Percentiles rank a stretch among this genome's conserved stretches.
These are phyloP conservation scores for Garra rufa DNA, from an alignment of 2,113 vertebrate species.

Conservation along the genomic window DNA sequence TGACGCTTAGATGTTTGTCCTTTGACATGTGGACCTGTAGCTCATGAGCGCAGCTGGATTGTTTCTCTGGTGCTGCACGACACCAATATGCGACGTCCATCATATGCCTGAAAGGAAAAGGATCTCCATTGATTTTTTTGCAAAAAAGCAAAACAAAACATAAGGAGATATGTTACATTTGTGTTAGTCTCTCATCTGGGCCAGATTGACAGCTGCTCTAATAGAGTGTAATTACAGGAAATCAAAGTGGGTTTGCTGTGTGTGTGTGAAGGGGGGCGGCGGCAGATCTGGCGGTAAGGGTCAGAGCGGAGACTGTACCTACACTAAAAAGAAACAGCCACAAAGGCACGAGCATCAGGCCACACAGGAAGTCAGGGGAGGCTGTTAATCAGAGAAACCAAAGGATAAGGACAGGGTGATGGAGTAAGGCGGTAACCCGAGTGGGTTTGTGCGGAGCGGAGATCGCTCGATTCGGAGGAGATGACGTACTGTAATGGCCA, in stretches of 20 bases:
- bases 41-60: neutral
- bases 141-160: constrained; percentile 44
- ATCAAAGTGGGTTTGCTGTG: constrained; percentile 73
- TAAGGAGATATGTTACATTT: constrained; percentile 68
- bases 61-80: neutral
- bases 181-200: constrained; percentile 77
- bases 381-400: constrained; percentile 74
- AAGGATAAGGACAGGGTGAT: constrained; percentile 62
- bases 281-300: constrained; percentile 42
- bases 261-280: constrained; percentile 24
- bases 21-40: neutral
- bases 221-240: constrained; percentile 82
- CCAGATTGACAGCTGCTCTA: constrained; percentile 79
- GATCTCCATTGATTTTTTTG: constrained; percentile 66
- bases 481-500: constrained; percentile 15
- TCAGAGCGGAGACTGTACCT: constrained; percentile 71
- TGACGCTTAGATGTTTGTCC: neutral
- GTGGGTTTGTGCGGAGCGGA: constrained; percentile 30
- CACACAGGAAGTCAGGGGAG: constrained; percentile 75
- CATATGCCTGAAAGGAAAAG: constrained; percentile 26
- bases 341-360: constrained; percentile 66
- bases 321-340: constrained; percentile 54
- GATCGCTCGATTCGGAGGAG: constrained; percentile 23
- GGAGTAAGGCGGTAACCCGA: constrained; percentile 63
- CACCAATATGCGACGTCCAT: neutral